Conservation (phyloP, 2,888 invertebrate species). For the Plemyria rubiginata region DNA sequence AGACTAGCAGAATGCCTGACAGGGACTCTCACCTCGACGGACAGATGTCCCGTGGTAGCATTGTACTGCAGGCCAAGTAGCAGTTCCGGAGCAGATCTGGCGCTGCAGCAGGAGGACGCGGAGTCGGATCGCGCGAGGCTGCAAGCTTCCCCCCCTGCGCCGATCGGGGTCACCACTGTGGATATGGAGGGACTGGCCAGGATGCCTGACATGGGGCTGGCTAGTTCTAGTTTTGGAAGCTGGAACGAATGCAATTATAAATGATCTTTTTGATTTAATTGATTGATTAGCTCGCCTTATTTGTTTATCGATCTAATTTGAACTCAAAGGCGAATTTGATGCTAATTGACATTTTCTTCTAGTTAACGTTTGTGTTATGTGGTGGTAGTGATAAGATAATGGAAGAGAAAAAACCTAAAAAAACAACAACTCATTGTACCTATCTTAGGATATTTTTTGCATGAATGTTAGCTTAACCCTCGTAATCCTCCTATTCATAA, state of each 20-base stretch:
- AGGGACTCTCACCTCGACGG: constrained; percentile 88
- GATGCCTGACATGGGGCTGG: constrained; percentile 65
- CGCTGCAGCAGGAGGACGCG: constrained; percentile 96
- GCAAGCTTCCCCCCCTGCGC: constrained; percentile 72
- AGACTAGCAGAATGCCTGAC: neutral
- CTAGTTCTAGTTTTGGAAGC: constrained; percentile 72
- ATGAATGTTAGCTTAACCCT: too few species aligned
- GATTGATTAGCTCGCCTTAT: too few species aligned
- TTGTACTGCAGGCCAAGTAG: constrained; percentile 96
- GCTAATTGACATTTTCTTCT: too few species aligned
- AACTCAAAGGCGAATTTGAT: too few species aligned
- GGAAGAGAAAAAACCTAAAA: too few species aligned
- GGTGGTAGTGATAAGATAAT: too few species aligned
- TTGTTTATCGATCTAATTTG: too few species aligned
- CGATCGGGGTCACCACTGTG: constrained; percentile 58
- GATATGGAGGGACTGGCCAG: constrained; percentile 70
- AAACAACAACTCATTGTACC: too few species aligned
- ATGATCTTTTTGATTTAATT: too few species aligned
- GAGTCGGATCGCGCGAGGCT: constrained; percentile 96
- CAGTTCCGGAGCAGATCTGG: constrained; percentile 95
- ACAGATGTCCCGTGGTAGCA: constrained; percentile 96
- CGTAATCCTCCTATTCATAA: too few species aligned
- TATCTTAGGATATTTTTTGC: too few species aligned
- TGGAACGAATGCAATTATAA: constrained; percentile 44
- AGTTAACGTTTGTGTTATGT: too few species aligned